Percentiles rank a stretch among this genome's conserved stretches.
Conservation (phyloP, 2,797 vertebrate species). For the Loriculus beryllinus region DNA sequence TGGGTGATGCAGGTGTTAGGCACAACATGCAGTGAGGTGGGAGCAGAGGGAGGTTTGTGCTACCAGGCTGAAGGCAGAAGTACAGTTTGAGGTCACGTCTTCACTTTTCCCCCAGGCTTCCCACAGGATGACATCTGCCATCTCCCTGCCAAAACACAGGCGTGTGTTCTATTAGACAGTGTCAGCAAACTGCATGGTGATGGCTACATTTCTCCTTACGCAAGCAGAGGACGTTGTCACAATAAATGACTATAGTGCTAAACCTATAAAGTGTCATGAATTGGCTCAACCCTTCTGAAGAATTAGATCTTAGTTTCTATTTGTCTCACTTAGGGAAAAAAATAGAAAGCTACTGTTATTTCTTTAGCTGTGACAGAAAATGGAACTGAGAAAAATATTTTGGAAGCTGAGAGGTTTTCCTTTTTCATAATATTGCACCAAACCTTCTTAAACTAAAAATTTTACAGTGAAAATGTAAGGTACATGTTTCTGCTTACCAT, state of each 20-base stretch:
- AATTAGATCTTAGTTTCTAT: neutral
- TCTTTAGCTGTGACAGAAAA: neutral
- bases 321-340: neutral
- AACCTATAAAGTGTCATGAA: neutral
- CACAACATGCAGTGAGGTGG: neutral
- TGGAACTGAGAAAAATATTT: neutral
- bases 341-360: neutral
- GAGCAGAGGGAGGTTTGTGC: neutral
- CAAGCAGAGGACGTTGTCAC: neutral
- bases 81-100: neutral
- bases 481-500: neutral
- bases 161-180: neutral
- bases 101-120: neutral
- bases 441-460: neutral
- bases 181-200: neutral
- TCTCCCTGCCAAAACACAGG: neutral
- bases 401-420: neutral
- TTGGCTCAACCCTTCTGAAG: neutral
- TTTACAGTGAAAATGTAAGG: neutral
- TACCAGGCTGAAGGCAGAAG: neutral
- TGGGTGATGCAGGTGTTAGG: neutral
- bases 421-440: neutral
- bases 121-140: neutral
- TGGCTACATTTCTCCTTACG: neutral
- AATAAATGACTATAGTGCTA: neutral